Conservation (phyloP, 92 coral and sea anemone species). For the Phenganax marumi region DNA sequence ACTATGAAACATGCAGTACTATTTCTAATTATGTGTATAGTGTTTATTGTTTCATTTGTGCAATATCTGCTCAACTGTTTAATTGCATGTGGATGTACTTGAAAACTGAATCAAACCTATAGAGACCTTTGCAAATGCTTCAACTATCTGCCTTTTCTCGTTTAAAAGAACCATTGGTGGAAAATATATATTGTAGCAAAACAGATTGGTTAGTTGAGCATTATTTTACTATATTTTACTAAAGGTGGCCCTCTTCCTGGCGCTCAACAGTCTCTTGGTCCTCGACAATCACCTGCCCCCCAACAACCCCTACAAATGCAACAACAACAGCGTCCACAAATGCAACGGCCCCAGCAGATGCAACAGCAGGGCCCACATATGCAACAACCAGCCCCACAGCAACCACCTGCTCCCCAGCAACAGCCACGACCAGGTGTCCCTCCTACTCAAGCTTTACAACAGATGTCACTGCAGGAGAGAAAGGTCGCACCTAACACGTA, state of each 20-base stretch:
- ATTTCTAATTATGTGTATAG: slow-evolving; percentile 4
- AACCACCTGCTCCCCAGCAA: neutral
- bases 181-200: neutral
- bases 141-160: too few relatives aligned
- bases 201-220: neutral
- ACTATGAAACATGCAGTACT: slow-evolving; percentile 31
- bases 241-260: slow-evolving; percentile 17
- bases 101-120: too few relatives aligned
- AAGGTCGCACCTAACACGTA: slow-evolving; percentile 47
- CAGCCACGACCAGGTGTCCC: slow-evolving; percentile 34
- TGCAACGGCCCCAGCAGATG: neutral
- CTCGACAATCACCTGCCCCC: neutral
- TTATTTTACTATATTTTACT: neutral
- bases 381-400: neutral
- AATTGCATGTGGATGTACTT: too few relatives aligned
- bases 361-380: neutral
- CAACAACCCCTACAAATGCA: slow-evolving; percentile 3
- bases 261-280: neutral
- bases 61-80: neutral
- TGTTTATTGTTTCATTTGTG: neutral
- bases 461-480: slow-evolving; percentile 46
- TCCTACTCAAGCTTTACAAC: slow-evolving; percentile 55
- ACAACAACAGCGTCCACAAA: neutral
- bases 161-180: too few relatives aligned
- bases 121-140: too few relatives aligned